Percentiles rank a stretch among this genome's conserved stretches.
phyloP scores from a whole-genome alignment of 2,797 vertebrate genomes.

The Jordanella pulchra region DNA sequence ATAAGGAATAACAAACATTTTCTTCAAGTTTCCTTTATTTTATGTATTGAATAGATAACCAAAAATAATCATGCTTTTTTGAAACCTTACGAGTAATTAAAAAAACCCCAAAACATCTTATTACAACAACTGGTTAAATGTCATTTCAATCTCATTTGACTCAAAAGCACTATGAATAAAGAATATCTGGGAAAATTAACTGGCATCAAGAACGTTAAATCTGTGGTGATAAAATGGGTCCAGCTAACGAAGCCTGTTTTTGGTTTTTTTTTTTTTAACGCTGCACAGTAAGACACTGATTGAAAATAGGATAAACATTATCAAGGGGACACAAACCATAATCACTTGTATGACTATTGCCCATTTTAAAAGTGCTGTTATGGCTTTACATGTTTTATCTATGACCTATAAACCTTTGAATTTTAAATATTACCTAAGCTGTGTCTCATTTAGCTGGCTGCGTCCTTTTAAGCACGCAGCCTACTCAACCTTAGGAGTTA shows the following conservation, averaged over 20 bases:
- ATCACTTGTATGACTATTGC: not conserved
- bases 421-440: not conserved
- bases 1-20: not conserved
- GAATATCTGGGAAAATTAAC: constrained; percentile 26
- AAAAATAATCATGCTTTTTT: constrained; percentile 27
- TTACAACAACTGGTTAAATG: constrained; percentile 13
- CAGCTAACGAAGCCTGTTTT: constrained; percentile 14
- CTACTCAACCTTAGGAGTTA: no score
- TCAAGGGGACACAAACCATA: not conserved
- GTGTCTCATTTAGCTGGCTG: no score
- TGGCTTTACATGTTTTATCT: constrained; percentile 21
- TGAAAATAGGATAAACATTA: not conserved
- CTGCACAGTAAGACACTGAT: constrained; percentile 14
- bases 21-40: not conserved
- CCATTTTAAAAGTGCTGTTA: constrained; percentile 6
- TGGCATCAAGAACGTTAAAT: constrained; percentile 35
- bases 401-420: constrained; percentile 35
- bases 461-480: no score
- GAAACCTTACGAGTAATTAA: constrained; percentile 8
- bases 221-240: constrained; percentile 21
- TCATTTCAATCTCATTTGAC: constrained; percentile 19
- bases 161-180: constrained; percentile 7
- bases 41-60: constrained; percentile 3
- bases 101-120: not conserved
- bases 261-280: no score